Percentiles rank a stretch among this genome's conserved stretches.
Evolutionary conservation across 2,888 invertebrate species (phyloP).

Genomic region (Syrphus vitripennis): DNA sequence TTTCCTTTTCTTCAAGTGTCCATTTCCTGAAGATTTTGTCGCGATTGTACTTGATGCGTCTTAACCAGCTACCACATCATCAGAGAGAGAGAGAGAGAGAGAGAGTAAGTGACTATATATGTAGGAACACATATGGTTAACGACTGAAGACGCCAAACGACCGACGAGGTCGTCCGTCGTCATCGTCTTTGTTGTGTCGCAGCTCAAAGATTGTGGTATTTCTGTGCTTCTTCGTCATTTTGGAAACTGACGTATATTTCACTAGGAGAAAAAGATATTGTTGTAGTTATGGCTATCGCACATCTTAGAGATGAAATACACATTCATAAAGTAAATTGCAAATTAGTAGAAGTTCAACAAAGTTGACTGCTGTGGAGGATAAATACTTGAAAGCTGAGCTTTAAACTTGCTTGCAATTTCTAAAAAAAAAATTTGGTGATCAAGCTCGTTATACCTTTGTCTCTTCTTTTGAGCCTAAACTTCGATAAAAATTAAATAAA

Average conservation of each 20-base stretch:
- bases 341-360: constrained; percentile 65
- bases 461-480: too few relatives aligned
- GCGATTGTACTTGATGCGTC: constrained; percentile 51
- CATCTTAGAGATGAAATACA: constrained; percentile 68
- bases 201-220: not conserved
- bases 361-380: constrained; percentile 16
- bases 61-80: constrained; percentile 49
- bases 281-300: constrained; percentile 68
- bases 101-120: constrained; percentile 6
- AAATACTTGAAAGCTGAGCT: constrained; percentile 23
- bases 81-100: constrained; percentile 15
- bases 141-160: constrained; percentile 1
- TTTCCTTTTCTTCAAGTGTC: constrained; percentile 35
- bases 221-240: constrained; percentile 56
- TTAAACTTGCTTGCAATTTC: too few relatives aligned
- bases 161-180: constrained; percentile 2
- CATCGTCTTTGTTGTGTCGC: not conserved
- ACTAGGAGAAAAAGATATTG: constrained; percentile 38
- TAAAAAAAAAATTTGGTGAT: too few relatives aligned
- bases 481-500: too few relatives aligned
- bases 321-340: constrained; percentile 71
- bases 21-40: constrained; percentile 67
- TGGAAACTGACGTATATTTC: constrained; percentile 58
- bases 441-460: too few relatives aligned
- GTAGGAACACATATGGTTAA: constrained; percentile 16